Percentiles rank a stretch among this genome's conserved stretches.
phyloP scores from a whole-genome alignment of 2,888 invertebrate species.

The Conus canariensis region DNA sequence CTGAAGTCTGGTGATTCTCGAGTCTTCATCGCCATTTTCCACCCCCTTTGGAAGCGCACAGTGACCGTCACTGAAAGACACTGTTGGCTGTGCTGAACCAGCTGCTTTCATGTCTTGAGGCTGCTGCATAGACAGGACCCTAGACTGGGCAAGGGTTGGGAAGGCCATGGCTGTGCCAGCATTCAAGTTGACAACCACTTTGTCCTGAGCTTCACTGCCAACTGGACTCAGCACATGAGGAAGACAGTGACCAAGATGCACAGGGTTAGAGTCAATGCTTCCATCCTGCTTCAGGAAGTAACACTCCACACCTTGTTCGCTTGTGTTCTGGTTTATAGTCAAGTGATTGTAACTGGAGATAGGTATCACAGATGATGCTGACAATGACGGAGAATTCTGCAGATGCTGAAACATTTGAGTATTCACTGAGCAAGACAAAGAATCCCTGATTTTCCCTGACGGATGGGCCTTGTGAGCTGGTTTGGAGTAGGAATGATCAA shows the following conservation, averaged over 20 bases:
- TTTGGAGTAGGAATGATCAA: conserved; percentile 40
- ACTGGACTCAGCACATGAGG: background rate
- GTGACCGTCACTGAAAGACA: conserved; percentile 5
- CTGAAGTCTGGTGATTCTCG: background rate
- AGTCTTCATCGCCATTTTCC: background rate
- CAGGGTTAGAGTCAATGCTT: background rate
- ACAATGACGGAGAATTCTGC: background rate
- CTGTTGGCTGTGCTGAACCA: background rate
- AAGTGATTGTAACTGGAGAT: background rate
- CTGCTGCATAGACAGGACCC: background rate
- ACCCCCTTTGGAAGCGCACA: background rate
- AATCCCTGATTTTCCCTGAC: background rate
- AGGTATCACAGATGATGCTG: conserved; percentile 33
- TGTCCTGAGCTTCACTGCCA: background rate
- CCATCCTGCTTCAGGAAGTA: background rate
- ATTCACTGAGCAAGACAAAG: background rate
- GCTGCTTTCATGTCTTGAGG: background rate
- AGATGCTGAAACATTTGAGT: background rate
- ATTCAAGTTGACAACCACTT: conserved; percentile 18
- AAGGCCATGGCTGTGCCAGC: background rate
- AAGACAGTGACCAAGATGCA: background rate
- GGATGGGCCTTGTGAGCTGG: background rate
- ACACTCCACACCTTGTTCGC: background rate
- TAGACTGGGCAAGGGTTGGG: background rate
- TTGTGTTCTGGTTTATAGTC: background rate